Conservation (phyloP, 2,888 invertebrate genomes). For the Eupithecia subumbrata region DNA sequence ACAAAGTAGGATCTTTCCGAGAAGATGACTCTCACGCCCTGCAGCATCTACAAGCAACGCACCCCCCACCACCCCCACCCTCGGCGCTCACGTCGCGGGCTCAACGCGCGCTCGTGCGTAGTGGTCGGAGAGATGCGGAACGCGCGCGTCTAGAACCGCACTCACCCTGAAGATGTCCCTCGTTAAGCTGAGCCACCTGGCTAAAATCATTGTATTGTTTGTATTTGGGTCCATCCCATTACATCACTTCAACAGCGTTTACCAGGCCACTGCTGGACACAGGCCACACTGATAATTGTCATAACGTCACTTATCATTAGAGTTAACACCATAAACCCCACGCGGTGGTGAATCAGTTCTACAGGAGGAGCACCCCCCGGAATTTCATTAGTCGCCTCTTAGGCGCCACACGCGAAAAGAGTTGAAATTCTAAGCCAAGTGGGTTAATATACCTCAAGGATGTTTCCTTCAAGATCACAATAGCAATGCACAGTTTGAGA, state of each 20-base stretch:
- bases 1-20: too few relatives aligned
- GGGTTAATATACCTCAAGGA: background rate
- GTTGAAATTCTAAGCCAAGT: background rate
- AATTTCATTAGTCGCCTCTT: background rate
- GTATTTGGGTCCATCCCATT: background rate
- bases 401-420: background rate
- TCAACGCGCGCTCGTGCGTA: too few relatives aligned
- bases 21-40: too few relatives aligned
- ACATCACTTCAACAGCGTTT: background rate
- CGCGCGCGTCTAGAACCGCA: too few relatives aligned
- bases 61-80: too few relatives aligned
- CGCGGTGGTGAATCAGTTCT: background rate
- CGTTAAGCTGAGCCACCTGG: background rate
- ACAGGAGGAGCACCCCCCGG: too few relatives aligned
- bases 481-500: background rate
- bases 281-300: too few relatives aligned
- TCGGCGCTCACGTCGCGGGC: too few relatives aligned
- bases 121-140: too few relatives aligned
- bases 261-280: background rate
- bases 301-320: background rate
- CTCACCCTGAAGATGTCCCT: too few relatives aligned
- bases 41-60: too few relatives aligned
- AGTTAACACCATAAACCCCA: background rate
- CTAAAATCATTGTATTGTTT: background rate
- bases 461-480: background rate